Conservation (phyloP, 2,888 invertebrate genomes). For the Meghimatium bilineatum region DNA sequence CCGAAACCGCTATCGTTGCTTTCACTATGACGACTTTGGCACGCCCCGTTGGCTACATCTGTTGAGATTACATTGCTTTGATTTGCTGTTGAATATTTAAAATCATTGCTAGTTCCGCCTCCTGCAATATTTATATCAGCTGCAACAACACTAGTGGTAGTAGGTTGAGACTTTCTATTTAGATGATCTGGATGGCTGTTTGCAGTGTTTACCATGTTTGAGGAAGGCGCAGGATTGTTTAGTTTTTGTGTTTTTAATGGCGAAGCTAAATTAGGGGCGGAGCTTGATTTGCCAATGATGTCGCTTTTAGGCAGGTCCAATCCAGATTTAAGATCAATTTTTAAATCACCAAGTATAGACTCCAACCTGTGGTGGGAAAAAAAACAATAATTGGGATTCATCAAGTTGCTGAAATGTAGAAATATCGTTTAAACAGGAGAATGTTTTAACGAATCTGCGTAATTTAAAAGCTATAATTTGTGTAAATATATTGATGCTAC, state of each 20-base stretch:
- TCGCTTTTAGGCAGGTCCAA: neutral
- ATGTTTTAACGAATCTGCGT: too few relatives aligned
- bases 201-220: neutral
- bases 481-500: too few relatives aligned
- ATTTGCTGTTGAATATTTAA: neutral
- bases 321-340: neutral
- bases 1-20: constrained; percentile 46
- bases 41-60: neutral
- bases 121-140: constrained; percentile 25
- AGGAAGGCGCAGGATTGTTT: neutral
- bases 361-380: constrained; percentile 18
- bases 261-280: constrained; percentile 29
- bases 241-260: constrained; percentile 4
- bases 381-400: neutral
- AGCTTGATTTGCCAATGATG: constrained; percentile 7
- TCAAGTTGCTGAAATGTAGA: too few relatives aligned
- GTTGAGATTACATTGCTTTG: neutral
- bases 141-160: constrained; percentile 10
- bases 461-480: too few relatives aligned
- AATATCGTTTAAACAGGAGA: too few relatives aligned
- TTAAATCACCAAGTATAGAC: constrained; percentile 23
- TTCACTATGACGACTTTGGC: constrained; percentile 36
- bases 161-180: neutral
- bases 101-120: neutral
- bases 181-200: constrained; percentile 31